Percentiles rank a stretch among this genome's conserved stretches.
phyloP scores from a whole-genome alignment of 1,140 invertebrate genomes.

The Leptoteleia sp. region DNA sequence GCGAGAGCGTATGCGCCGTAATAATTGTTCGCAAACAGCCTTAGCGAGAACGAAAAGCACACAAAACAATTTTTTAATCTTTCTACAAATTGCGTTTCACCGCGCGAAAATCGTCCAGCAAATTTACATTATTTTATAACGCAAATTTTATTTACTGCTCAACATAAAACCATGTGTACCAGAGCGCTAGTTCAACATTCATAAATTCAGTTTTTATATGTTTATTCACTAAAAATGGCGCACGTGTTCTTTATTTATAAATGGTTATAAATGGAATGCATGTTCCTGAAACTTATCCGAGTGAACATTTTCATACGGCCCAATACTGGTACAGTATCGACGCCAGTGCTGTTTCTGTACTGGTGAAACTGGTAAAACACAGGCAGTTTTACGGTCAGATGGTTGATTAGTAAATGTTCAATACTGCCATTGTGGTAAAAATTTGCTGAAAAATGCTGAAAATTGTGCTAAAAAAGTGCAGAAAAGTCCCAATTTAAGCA shows the following conservation, averaged over 20 bases:
- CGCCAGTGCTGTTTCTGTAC: no score
- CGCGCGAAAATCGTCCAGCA: conserved; percentile 26
- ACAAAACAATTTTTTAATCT: conserved; percentile 58
- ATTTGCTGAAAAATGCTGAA: no score
- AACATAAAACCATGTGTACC: conserved; percentile 30
- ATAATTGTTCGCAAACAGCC: conserved; percentile 64
- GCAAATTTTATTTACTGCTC: conserved; percentile 49
- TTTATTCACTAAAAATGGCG: conserved; percentile 23
- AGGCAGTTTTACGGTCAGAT: no score
- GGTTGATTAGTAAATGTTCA: no score
- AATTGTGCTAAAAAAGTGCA: no score
- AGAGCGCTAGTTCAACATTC: conserved; percentile 22
- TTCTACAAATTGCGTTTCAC: conserved; percentile 35
- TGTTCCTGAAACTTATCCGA: conserved; percentile 11
- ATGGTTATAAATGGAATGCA: conserved; percentile 25
- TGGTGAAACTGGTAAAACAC: no score
- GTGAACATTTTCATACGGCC: no score
- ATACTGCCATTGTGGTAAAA: no score
- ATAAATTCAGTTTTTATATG: conserved; percentile 28
- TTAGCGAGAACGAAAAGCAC: conserved; percentile 44
- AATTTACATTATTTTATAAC: conserved; percentile 57
- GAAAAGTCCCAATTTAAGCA: no score
- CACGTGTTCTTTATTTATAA: no score
- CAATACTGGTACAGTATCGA: no score
- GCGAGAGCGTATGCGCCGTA: conserved; percentile 48